Conservation (phyloP, 2,797 vertebrate species). For the Notamacropus eugenii region DNA sequence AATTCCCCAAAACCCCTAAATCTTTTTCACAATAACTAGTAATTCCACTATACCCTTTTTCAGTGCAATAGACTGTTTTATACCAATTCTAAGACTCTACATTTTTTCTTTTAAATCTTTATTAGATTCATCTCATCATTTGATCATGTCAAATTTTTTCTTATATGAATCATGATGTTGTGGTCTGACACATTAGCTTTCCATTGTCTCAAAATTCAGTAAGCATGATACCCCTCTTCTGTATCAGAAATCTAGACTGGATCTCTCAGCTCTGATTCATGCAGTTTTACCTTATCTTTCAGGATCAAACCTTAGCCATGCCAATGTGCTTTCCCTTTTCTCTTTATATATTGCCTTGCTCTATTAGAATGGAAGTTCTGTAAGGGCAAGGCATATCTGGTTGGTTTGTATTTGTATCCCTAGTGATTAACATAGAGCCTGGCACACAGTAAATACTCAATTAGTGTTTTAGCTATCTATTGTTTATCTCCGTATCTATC, state of each 20-base stretch:
- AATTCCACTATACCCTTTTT: background rate
- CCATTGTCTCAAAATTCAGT: background rate
- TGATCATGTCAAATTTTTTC: background rate
- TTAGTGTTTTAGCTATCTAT: background rate
- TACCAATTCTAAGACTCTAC: background rate
- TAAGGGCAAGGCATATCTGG: background rate
- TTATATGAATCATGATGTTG: background rate
- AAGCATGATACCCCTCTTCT: background rate
- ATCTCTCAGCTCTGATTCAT: background rate
- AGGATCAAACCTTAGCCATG: background rate
- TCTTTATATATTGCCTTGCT: background rate
- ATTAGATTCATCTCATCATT: background rate
- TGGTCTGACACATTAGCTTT: background rate
- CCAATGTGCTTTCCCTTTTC: background rate
- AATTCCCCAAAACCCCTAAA: background rate
- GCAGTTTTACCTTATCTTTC: background rate
- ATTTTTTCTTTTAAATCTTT: background rate
- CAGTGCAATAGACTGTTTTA: background rate
- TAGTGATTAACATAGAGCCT: background rate
- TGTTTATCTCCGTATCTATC: no score
- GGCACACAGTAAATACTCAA: background rate
- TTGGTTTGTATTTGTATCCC: background rate
- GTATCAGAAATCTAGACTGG: background rate
- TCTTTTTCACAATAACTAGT: background rate
- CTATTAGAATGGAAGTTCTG: background rate